Evolutionary conservation across 2,113 vertebrate genomes (phyloP).

Genomic region (Pangasianodon gigas): DNA sequence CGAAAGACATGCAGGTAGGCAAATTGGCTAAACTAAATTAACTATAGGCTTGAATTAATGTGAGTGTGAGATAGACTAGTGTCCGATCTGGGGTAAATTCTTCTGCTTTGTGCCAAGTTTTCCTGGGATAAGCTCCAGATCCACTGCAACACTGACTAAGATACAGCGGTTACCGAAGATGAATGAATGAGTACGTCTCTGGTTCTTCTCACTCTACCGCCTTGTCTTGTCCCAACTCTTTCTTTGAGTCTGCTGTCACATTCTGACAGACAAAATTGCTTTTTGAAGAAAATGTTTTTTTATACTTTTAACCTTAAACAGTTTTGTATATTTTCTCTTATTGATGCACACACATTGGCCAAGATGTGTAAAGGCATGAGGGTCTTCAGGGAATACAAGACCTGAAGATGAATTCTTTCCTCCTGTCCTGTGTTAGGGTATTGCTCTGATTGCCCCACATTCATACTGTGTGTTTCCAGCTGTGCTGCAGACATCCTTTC

Average conservation of each 20-base stretch:
- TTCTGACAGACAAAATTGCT: background rate
- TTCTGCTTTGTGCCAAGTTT: background rate
- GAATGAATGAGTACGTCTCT: background rate
- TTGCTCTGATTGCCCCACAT: background rate
- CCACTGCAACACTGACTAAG: background rate
- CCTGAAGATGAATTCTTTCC: slow-evolving; percentile 43
- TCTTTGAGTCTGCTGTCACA: background rate
- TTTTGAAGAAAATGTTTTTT: slow-evolving; percentile 26
- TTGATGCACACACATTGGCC: background rate
- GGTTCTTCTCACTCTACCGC: background rate
- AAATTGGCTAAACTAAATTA: background rate
- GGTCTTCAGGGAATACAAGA: slow-evolving; percentile 37
- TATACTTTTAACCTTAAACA: background rate
- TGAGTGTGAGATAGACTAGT: background rate
- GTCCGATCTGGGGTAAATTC: background rate
- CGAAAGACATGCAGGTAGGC: background rate
- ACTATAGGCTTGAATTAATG: background rate
- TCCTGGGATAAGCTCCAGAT: background rate
- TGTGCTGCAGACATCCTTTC: slow-evolving; percentile 8
- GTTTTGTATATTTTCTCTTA: slow-evolving; percentile 9
- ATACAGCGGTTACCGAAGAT: background rate
- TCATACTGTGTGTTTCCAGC: background rate
- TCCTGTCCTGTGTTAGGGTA: slow-evolving; percentile 3
- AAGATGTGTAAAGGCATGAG: slow-evolving; percentile 21
- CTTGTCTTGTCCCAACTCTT: background rate